These are phyloP conservation scores for Tetraodon nigroviridis DNA, from an alignment of 2,113 vertebrate species.

Conservation along the genomic window DNA sequence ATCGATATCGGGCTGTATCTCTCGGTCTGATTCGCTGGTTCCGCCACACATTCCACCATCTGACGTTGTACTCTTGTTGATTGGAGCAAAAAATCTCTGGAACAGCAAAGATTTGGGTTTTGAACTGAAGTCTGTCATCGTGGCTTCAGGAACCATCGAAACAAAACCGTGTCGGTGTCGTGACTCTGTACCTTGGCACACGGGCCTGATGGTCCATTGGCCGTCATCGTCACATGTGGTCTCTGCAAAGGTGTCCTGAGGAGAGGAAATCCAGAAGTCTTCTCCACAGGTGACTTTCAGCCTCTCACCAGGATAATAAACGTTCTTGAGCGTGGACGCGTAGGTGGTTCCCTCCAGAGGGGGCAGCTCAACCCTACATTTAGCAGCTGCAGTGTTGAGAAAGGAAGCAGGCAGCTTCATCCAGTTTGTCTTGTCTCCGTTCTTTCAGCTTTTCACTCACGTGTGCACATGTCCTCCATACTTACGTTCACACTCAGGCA, in stretches of 20 bases:
- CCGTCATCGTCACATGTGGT: background rate
- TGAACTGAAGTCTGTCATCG: background rate
- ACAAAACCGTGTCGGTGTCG: no score
- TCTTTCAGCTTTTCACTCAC: no score
- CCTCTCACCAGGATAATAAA: slow-evolving; percentile 25
- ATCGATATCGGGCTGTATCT: accelerated
- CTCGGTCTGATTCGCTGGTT: accelerated
- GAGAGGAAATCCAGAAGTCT: accelerated
- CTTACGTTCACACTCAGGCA: slow-evolving; percentile 62
- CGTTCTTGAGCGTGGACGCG: background rate
- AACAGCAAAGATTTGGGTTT: slow-evolving; percentile 5
- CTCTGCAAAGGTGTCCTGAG: accelerated
- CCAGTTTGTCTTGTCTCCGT: no score
- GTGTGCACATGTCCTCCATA: background rate
- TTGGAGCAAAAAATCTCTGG: slow-evolving; percentile 36
- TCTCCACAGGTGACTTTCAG: slow-evolving; percentile 27
- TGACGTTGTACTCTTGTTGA: accelerated
- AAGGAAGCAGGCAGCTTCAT: background rate
- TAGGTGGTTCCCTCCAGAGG: background rate
- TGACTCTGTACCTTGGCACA: slow-evolving; percentile 46
- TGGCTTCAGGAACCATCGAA: background rate
- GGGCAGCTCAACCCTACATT: slow-evolving; percentile 20
- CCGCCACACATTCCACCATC: accelerated
- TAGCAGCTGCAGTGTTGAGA: slow-evolving; percentile 21
- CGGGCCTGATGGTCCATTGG: slow-evolving; percentile 6